phyloP scores from a whole-genome alignment of 2,113 vertebrate species.

The Aphyosemion australe region DNA sequence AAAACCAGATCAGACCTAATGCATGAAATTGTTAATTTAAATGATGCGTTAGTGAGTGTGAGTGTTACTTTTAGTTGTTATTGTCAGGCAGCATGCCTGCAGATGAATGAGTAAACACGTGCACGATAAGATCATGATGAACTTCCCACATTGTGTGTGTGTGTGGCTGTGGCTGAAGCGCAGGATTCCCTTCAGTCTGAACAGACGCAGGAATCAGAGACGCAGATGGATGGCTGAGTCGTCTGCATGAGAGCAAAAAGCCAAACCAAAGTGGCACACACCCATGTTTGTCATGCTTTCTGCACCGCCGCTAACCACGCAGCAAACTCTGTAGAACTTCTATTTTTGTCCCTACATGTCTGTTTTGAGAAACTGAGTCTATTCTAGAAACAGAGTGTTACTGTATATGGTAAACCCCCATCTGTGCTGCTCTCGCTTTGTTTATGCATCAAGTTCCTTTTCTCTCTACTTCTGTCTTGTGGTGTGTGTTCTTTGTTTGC shows the following conservation, averaged over 20 bases:
- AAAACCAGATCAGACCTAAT: not conserved
- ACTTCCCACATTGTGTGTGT: not conserved
- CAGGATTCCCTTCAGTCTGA: conserved; percentile 61
- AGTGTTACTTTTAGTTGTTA: not conserved
- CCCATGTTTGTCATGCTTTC: conserved; percentile 51
- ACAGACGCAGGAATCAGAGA: conserved; percentile 29
- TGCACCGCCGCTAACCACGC: conserved; percentile 57
- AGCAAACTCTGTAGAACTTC: conserved; percentile 50
- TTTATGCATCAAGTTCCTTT: conserved; percentile 25
- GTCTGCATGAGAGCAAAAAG: conserved; percentile 28
- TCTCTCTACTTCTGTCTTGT: conserved; percentile 28
- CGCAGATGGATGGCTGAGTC: conserved; percentile 31
- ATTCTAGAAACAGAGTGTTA: conserved; percentile 51
- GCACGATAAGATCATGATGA: conserved; percentile 38
- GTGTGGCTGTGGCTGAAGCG: not conserved
- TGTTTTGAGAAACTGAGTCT: conserved; percentile 51
- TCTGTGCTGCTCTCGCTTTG: conserved; percentile 12
- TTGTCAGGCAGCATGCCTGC: conserved; percentile 12
- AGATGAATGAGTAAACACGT: conserved; percentile 11
- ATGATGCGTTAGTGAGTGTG: no score
- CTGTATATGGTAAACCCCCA: conserved; percentile 60
- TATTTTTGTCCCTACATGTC: conserved; percentile 56
- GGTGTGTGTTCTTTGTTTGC: not conserved
- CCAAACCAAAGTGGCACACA: conserved; percentile 17
- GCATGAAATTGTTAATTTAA: not conserved